Percentiles rank a stretch among this genome's conserved stretches.
Evolutionary conservation across 2,797 vertebrate genomes (phyloP).

Genomic region (Remorina albescens): DNA sequence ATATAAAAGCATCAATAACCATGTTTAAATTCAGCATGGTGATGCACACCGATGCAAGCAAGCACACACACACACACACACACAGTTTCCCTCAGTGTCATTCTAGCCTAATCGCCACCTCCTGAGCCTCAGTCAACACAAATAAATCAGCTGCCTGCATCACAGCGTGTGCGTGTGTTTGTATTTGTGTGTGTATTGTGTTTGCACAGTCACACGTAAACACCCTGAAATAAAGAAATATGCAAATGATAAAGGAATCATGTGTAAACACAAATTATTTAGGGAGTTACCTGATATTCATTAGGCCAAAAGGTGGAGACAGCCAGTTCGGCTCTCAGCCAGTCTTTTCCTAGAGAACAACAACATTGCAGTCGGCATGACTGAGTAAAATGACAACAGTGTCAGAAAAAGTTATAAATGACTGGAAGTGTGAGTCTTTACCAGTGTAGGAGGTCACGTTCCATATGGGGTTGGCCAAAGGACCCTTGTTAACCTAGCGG

Average conservation of each 20-base stretch:
- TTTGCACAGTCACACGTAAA: conserved; percentile 30
- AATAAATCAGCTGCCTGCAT: conserved; percentile 75
- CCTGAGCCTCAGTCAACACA: conserved; percentile 79
- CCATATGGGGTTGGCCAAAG: conserved; percentile 97
- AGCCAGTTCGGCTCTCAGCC: conserved; percentile 95
- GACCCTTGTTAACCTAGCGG: conserved; percentile 93
- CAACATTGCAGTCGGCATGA: conserved; percentile 22
- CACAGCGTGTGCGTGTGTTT: conserved; percentile 46
- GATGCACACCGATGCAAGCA: conserved; percentile 16
- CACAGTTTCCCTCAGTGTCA: conserved; percentile 29
- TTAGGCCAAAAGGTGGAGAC: conserved; percentile 99
- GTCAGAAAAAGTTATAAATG: not conserved
- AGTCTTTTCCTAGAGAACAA: conserved; percentile 87
- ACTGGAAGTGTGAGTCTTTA: conserved; percentile 85
- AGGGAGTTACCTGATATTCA: conserved; percentile 93
- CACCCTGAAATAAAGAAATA: conserved; percentile 14
- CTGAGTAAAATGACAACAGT: not conserved
- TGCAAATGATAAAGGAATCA: not conserved
- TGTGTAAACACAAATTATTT: not conserved
- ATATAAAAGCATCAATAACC: conserved; percentile 5
- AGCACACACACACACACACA: conserved; percentile 15
- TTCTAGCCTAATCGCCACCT: conserved; percentile 71
- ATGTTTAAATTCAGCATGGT: conserved; percentile 17
- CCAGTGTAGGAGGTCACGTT: conserved; percentile 94
- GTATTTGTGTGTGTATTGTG: conserved; percentile 11